Evolutionary conservation across 2,113 vertebrate genomes (phyloP).

Genomic region (Glaucomys volans): DNA sequence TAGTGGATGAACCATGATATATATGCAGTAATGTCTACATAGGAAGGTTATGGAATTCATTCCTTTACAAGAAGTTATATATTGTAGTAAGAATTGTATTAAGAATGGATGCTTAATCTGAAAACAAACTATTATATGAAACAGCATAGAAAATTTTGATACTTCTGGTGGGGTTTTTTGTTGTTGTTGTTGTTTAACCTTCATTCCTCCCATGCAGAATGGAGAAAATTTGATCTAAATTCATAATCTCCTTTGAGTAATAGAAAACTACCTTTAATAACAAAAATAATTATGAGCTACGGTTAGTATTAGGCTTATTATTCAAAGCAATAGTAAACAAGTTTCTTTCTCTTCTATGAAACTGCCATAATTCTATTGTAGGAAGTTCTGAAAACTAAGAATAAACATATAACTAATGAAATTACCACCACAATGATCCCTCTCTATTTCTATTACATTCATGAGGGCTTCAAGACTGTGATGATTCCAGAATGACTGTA

Average conservation of each 20-base stretch:
- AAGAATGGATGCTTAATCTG: background rate
- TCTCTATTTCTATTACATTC: background rate
- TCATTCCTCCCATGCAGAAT: background rate
- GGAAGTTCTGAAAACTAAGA: background rate
- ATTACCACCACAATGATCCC: rapidly evolving
- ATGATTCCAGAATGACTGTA: background rate
- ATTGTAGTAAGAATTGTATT: background rate
- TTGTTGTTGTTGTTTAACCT: background rate
- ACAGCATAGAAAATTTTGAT: background rate
- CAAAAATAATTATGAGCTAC: background rate
- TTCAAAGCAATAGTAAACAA: background rate
- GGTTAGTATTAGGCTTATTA: background rate
- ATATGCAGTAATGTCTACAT: background rate
- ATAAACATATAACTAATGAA: background rate
- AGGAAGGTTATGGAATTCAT: background rate
- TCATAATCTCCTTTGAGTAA: background rate
- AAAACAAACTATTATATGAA: background rate
- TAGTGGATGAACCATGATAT: background rate
- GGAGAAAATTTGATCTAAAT: background rate
- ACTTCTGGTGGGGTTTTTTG: background rate
- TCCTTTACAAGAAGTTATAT: background rate
- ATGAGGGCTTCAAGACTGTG: background rate
- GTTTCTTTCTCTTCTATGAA: background rate
- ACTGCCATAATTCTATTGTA: rapidly evolving
- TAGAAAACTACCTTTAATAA: background rate